Evolutionary conservation across 2,797 vertebrate genomes (phyloP), one percentile per base, ranked within the genome.

Genomic region (Cetoscarus ocellatus): DNA sequence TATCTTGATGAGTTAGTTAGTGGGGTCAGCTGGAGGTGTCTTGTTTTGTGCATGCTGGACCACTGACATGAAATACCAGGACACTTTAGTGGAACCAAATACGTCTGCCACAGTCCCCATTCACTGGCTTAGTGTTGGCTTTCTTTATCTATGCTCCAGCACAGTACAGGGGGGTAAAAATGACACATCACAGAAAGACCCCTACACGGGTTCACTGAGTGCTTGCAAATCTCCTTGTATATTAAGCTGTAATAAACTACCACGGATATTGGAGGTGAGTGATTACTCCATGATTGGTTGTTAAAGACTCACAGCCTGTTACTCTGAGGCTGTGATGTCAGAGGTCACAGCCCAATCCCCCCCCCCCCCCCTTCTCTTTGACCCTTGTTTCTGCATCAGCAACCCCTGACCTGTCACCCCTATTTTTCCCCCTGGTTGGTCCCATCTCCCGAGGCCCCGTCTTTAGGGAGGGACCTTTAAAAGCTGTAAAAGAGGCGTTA

Each of bases 271-370:
- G 8, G 10, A 3, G 61, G 15, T 66, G 40, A 77, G 45, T 73
- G 3, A 43, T 70, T 80, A 70, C 17, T 49, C 39, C 47, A 66
- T 66, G 67, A 86, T 49, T 68, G 52, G 52, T 65, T 38, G 39
- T 70, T 79, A 49, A 58, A 79, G 61, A 65, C 62, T 78, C 64
- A 13, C 17, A 66, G 80, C 83, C 87, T 90, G 71, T 52, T 77
- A 63, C 57, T 62, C 62, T 66, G 50, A 73, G 54, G 43, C 72
- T 75, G 8, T 9, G 27, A 73, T 82, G 82, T 80, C 73, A 87
- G 65, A 87, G 86, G 80, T 89, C 83, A 83, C 69, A 64, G 73
- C 53, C 77, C 61, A 19, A 44, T 78, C 79, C 86, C 79, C 87
- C 73, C 70, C 69, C 77, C 79, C 86, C 79, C 87, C 73, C 70